Conservation (phyloP, 2,113 vertebrate species). For the Cinclus cinclus region DNA sequence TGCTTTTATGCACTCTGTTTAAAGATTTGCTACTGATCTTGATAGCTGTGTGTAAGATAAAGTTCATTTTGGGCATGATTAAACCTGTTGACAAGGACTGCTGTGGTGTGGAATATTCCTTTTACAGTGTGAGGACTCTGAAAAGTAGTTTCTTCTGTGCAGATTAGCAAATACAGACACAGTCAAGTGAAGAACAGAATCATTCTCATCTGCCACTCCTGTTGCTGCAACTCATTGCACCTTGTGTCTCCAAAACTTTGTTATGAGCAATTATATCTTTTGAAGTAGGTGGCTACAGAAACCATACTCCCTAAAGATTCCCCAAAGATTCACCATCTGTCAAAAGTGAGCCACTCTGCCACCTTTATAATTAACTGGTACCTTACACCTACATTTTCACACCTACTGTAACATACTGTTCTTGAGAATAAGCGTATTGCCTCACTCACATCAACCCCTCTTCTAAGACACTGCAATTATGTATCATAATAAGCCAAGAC, state of each 20-base stretch:
- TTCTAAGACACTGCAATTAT: neutral
- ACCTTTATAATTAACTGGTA: slow-evolving; percentile 76
- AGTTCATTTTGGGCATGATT: neutral
- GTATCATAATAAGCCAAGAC: slow-evolving; percentile 30
- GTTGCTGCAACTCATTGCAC: neutral
- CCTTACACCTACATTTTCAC: slow-evolving; percentile 75
- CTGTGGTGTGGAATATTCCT: neutral
- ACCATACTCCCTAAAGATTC: slow-evolving; percentile 62
- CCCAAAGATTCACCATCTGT: slow-evolving; percentile 77
- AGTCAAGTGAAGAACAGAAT: neutral
- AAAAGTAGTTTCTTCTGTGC: neutral
- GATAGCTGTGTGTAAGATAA: neutral
- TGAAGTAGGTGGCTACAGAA: slow-evolving; percentile 63
- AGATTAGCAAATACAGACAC: neutral
- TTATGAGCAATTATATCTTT: slow-evolving; percentile 57
- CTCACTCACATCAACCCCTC: neutral
- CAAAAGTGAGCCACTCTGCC: slow-evolving; percentile 72
- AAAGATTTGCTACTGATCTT: neutral
- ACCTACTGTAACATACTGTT: slow-evolving; percentile 68
- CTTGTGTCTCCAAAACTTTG: slow-evolving; percentile 12
- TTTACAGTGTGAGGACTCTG: neutral
- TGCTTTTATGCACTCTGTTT: neutral
- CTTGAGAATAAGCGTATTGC: slow-evolving; percentile 26
- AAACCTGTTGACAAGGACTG: neutral
- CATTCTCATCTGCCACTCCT: neutral